phyloP scores from a whole-genome alignment of 64 coral and sea anemone genomes.

The Catalaphyllia jardinei region DNA sequence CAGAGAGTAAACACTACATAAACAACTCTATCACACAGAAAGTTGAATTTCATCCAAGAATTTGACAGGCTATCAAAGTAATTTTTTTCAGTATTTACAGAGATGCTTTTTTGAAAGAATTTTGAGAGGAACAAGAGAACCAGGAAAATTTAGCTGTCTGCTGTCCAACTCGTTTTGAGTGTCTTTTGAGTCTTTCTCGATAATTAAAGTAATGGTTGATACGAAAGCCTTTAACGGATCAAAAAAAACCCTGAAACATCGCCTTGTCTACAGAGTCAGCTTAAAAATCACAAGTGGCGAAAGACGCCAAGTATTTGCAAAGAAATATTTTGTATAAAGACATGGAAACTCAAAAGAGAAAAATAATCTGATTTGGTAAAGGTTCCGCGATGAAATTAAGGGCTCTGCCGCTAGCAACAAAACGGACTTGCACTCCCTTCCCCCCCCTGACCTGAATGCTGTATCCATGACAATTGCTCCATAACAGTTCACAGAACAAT shows the following conservation, averaged over 20 bases:
- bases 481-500: slow-evolving; percentile 21
- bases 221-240: neutral
- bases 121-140: no score
- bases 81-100: neutral
- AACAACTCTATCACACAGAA: neutral
- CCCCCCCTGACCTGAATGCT: neutral
- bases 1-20: neutral
- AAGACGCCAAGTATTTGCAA: neutral
- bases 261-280: neutral
- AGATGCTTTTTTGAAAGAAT: no score
- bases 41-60: neutral
- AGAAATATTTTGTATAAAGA: neutral
- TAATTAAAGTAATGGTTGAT: no score
- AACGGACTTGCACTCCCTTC: neutral
- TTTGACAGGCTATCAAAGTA: neutral
- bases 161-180: no score
- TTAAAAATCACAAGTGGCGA: neutral
- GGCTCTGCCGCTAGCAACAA: neutral
- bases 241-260: neutral
- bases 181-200: no score
- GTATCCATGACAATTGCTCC: slow-evolving; percentile 34
- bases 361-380: no score
- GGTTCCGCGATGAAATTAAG: neutral
- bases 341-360: neutral
- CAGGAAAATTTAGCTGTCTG: no score